These are phyloP conservation scores for Gopherus flavomarginatus DNA, from an alignment of 2,113 vertebrate species.

Conservation along the genomic window DNA sequence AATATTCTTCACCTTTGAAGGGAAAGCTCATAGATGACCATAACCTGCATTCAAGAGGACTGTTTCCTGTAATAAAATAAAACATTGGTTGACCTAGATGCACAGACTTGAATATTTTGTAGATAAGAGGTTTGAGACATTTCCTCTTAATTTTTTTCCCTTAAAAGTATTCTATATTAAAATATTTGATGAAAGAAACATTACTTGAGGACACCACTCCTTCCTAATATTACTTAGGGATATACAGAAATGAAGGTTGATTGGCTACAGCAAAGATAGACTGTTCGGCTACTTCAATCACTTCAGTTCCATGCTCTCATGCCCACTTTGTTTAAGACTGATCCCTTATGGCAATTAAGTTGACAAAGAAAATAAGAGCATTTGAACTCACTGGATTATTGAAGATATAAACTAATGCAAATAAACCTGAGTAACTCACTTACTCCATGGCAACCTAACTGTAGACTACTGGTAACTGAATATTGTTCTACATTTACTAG, in stretches of 20 bases:
- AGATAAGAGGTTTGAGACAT: not conserved
- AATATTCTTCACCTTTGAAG: not conserved
- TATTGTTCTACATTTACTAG: not conserved
- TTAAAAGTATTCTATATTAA: not conserved
- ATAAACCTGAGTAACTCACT: not conserved
- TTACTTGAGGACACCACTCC: not conserved
- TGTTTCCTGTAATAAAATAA: constrained; percentile 37
- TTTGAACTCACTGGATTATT: not conserved
- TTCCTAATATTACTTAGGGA: not conserved
- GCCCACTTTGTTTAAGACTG: not conserved
- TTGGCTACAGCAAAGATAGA: not conserved
- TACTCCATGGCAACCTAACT: not conserved
- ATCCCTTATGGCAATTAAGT: not conserved
- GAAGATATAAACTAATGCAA: not conserved
- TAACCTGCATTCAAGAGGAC: constrained; percentile 62
- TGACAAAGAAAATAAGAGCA: not conserved
- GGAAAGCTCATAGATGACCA: constrained; percentile 23
- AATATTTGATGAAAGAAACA: not conserved
- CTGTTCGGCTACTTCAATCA: not conserved
- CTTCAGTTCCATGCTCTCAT: not conserved
- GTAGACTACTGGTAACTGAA: not conserved
- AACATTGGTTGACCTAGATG: not conserved
- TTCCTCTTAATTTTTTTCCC: no score
- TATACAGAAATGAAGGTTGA: not conserved
- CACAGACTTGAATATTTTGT: not conserved